phyloP scores from a whole-genome alignment of 2,113 vertebrate genomes.

The Oryzias woworae region DNA sequence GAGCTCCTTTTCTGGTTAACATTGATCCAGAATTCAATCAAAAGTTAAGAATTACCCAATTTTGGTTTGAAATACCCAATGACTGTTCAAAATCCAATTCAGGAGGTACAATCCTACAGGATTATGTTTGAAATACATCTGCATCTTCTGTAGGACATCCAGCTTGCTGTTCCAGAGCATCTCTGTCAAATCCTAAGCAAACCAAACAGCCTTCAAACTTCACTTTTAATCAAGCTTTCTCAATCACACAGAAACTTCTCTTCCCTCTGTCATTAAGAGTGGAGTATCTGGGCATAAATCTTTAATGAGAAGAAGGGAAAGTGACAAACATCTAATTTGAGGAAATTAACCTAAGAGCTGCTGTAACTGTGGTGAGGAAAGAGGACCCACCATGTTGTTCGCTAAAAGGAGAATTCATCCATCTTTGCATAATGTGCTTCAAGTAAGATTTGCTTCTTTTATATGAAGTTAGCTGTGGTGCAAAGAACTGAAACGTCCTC shows the following conservation, averaged over 20 bases:
- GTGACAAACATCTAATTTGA: conserved; percentile 63
- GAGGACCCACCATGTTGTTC: conserved; percentile 38
- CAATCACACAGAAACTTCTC: conserved; percentile 41
- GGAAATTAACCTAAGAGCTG: conserved; percentile 52
- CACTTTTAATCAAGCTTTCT: conserved; percentile 59
- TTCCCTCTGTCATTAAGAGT: conserved; percentile 32
- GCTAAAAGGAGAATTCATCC: conserved; percentile 1
- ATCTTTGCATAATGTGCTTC: conserved; percentile 16
- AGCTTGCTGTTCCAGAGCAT: conserved; percentile 13
- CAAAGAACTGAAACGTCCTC: background rate
- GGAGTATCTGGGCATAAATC: conserved; percentile 43
- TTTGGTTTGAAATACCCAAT: too few species aligned
- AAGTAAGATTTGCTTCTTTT: background rate
- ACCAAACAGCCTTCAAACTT: conserved; percentile 61
- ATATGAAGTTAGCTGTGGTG: background rate
- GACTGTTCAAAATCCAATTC: too few species aligned
- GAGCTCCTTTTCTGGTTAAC: too few species aligned
- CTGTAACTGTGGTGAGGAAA: conserved; percentile 9
- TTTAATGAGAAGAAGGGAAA: conserved; percentile 48
- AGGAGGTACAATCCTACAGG: too few species aligned
- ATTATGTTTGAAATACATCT: too few species aligned
- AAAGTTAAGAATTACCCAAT: too few species aligned
- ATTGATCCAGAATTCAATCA: too few species aligned
- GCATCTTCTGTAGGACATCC: background rate
- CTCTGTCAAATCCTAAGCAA: conserved; percentile 38